Percentiles rank a stretch among this genome's conserved stretches.
Evolutionary conservation across 1,140 invertebrate species (phyloP).

Genomic region (Panagrolaimus sp.): DNA sequence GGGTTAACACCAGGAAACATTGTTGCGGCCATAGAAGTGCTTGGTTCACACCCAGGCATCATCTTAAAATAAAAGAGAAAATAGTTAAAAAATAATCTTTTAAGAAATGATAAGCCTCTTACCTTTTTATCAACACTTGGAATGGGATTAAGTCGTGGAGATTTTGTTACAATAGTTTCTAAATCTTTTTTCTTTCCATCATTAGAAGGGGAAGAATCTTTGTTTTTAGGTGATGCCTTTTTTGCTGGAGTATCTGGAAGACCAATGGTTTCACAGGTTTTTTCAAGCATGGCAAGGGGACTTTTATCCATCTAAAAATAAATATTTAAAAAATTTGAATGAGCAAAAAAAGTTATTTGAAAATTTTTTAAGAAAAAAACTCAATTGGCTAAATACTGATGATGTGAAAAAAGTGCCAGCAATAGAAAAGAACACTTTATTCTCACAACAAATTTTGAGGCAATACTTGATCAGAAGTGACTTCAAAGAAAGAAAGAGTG

Average conservation of each 20-base stretch:
- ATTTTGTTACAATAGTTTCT: slow-evolving; percentile 4
- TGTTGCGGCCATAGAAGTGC: not conserved
- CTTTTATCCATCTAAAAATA: slow-evolving; percentile 13
- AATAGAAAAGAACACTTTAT: slow-evolving; percentile 8
- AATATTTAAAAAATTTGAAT: not conserved
- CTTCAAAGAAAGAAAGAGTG: slow-evolving; percentile 4
- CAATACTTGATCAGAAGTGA: slow-evolving; percentile 12
- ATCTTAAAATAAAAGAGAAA: not conserved
- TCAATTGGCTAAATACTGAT: too few species aligned
- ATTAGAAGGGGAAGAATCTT: not conserved
- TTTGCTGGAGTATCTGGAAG: slow-evolving; percentile 9
- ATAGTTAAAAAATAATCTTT: not conserved
- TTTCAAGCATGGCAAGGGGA: slow-evolving; percentile 12
- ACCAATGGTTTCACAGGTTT: slow-evolving; percentile 10
- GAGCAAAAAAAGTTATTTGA: not conserved
- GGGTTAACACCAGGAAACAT: not conserved
- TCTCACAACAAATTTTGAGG: slow-evolving; percentile 1
- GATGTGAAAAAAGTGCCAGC: too few species aligned
- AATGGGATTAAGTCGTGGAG: slow-evolving; percentile 5
- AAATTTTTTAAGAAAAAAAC: not conserved
- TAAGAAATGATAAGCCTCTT: not conserved
- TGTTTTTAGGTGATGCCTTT: slow-evolving; percentile 2
- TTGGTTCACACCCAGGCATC: slow-evolving; percentile 1
- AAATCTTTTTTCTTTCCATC: not conserved
- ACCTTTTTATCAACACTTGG: slow-evolving; percentile 9